Percentiles rank a stretch among this genome's conserved stretches.
These are phyloP conservation scores for Mormyrus hasselquistii DNA, from an alignment of 2,797 vertebrate genomes.

Conservation along the genomic window DNA sequence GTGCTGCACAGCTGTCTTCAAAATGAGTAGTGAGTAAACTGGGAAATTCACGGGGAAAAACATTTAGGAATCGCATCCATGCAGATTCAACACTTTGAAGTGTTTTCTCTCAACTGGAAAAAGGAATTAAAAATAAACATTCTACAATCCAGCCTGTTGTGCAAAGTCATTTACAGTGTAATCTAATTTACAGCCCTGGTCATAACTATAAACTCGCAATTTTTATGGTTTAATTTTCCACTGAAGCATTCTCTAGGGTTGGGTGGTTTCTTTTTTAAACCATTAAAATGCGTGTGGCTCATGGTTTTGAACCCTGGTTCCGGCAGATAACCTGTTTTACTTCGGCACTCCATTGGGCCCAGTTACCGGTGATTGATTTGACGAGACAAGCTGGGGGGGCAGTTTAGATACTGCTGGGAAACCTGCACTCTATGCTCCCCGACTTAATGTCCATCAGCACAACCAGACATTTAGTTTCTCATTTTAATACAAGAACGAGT, in stretches of 20 bases:
- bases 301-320: not conserved
- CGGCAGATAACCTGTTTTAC: not conserved
- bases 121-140: conserved; percentile 13
- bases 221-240: conserved; percentile 7
- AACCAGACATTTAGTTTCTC: not conserved
- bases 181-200: not conserved
- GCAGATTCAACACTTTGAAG: not conserved
- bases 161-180: conserved; percentile 9
- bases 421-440: not conserved
- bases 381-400: not conserved
- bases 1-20: not conserved
- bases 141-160: not conserved
- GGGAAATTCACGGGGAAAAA: not conserved
- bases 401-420: not conserved
- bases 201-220: not conserved
- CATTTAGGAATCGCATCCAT: not conserved
- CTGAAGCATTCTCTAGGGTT: not conserved
- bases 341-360: not conserved
- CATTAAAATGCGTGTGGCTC: not conserved
- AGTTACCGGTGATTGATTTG: conserved; percentile 1
- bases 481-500: conserved; percentile 7
- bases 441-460: not conserved
- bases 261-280: not conserved
- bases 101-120: conserved; percentile 2
- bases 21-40: not conserved